phyloP scores from a whole-genome alignment of 2,113 vertebrate species.

The Lepisosteus osseus region DNA sequence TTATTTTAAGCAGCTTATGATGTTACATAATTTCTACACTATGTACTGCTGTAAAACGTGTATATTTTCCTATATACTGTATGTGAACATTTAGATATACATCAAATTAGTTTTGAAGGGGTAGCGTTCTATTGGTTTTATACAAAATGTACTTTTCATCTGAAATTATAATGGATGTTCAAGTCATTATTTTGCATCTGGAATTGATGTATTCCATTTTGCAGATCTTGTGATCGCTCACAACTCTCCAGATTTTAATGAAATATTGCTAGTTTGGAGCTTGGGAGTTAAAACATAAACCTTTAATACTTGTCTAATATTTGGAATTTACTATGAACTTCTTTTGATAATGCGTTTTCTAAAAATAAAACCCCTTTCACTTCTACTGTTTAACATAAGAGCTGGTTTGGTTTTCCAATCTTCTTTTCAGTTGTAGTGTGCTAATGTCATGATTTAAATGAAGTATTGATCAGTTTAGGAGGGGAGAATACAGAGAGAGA shows the following conservation, averaged over 20 bases:
- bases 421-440: slow-evolving; percentile 61
- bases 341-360: slow-evolving; percentile 35
- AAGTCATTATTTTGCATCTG: slow-evolving; percentile 52
- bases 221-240: slow-evolving; percentile 47
- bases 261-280: slow-evolving; percentile 62
- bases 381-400: slow-evolving; percentile 30
- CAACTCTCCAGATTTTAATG: slow-evolving; percentile 64
- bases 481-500: slow-evolving; percentile 76
- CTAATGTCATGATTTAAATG: slow-evolving; percentile 84
- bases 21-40: too few relatives aligned
- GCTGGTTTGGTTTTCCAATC: slow-evolving; percentile 47
- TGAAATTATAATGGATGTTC: slow-evolving; percentile 39
- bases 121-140: too few relatives aligned
- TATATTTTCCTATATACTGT: too few relatives aligned
- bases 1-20: too few relatives aligned
- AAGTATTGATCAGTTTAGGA: slow-evolving; percentile 84
- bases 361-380: slow-evolving; percentile 26
- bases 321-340: slow-evolving; percentile 27
- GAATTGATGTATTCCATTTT: slow-evolving; percentile 61
- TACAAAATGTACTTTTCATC: too few relatives aligned
- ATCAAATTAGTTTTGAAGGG: too few relatives aligned
- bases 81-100: too few relatives aligned
- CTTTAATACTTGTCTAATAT: slow-evolving; percentile 47
- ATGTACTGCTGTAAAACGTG: too few relatives aligned
- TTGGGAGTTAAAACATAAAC: slow-evolving; percentile 51